Conservation (phyloP, 2,797 vertebrate genomes). For the Agapornis canus region DNA sequence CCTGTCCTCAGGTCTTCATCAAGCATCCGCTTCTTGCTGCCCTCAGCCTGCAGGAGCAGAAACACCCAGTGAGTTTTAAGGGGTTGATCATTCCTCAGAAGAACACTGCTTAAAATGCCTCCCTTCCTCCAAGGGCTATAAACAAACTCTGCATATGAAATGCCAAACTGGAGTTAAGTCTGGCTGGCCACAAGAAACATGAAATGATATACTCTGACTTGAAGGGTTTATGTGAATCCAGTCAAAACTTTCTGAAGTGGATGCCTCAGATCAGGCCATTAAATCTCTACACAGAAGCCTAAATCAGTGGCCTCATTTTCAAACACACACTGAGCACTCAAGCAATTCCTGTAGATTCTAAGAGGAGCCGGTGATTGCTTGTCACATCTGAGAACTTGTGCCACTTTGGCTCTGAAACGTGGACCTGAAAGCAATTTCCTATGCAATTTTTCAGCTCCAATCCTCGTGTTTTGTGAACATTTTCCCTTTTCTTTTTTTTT, state of each 20-base stretch:
- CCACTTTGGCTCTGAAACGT: background rate
- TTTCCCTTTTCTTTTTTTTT: background rate
- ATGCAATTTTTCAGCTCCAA: constrained; percentile 20
- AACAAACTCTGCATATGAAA: background rate
- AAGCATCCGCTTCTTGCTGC: background rate
- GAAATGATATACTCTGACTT: background rate
- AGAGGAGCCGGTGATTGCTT: background rate
- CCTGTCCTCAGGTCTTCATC: background rate
- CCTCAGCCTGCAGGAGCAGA: background rate
- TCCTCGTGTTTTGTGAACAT: background rate
- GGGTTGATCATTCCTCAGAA: background rate
- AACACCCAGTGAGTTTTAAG: background rate
- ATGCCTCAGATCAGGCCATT: constrained; percentile 33
- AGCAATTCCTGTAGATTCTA: background rate
- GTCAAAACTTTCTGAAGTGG: constrained; percentile 35
- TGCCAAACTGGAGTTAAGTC: background rate
- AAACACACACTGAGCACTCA: constrained; percentile 28
- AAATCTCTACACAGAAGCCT: background rate
- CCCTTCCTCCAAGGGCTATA: background rate
- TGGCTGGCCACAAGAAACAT: background rate
- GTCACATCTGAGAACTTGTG: constrained; percentile 24
- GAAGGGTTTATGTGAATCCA: constrained; percentile 22
- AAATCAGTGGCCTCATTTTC: constrained; percentile 37
- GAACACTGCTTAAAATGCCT: background rate
- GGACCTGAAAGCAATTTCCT: constrained; percentile 23